Percentiles rank a stretch among this genome's conserved stretches.
Conservation (phyloP, 2,888 invertebrate species). For the Anodontia alba region DNA sequence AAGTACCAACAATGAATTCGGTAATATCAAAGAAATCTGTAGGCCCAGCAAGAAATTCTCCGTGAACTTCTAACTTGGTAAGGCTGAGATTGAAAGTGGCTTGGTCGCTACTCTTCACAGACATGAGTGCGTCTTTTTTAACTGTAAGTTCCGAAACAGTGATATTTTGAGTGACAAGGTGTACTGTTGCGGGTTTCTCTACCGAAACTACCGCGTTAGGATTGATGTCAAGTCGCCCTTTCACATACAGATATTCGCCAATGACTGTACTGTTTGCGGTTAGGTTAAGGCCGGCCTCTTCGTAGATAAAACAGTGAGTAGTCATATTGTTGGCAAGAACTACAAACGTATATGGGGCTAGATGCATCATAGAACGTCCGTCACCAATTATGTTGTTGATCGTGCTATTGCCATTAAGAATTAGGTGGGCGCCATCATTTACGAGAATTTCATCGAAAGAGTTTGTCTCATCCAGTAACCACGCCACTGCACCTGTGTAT, state of each 20-base stretch:
- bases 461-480: constrained; percentile 40
- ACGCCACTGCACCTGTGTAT: constrained; percentile 66
- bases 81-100: constrained; percentile 37
- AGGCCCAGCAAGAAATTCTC: constrained; percentile 44
- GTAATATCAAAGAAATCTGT: constrained; percentile 28
- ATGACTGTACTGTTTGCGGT: constrained; percentile 31
- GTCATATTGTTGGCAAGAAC: not conserved
- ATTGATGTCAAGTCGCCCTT: constrained; percentile 33
- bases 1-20: constrained; percentile 44
- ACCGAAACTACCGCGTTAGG: constrained; percentile 30
- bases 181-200: constrained; percentile 49
- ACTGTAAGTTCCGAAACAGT: constrained; percentile 37
- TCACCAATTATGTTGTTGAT: constrained; percentile 38
- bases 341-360: not conserved
- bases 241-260: constrained; percentile 39
- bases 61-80: constrained; percentile 42
- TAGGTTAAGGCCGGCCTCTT: constrained; percentile 42
- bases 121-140: constrained; percentile 35
- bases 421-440: constrained; percentile 54
- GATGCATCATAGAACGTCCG: not conserved
- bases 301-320: constrained; percentile 23
- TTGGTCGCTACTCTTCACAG: constrained; percentile 23
- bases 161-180: constrained; percentile 43
- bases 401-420: constrained; percentile 42
- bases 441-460: constrained; percentile 54